Evolutionary conservation across 2,888 invertebrate genomes (phyloP).

Genomic region (Eupithecia abbreviata): DNA sequence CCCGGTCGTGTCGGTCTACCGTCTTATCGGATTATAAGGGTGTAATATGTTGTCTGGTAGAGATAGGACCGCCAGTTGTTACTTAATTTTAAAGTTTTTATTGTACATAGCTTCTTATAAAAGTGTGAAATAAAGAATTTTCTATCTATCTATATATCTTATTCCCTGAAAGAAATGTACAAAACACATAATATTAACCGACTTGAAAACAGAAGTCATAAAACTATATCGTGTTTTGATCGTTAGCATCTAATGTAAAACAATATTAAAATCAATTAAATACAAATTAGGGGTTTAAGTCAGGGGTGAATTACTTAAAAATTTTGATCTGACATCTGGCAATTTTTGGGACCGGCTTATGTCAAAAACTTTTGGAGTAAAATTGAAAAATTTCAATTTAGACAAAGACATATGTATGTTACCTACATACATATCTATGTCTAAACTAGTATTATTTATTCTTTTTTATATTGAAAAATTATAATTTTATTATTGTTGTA

Average conservation of each 20-base stretch:
- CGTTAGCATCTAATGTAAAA: conserved; percentile 51
- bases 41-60: too few relatives aligned
- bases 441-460: too few relatives aligned
- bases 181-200: conserved; percentile 13
- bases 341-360: conserved; percentile 12
- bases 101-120: background rate
- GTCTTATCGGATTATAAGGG: too few relatives aligned
- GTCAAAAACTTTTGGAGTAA: conserved; percentile 15
- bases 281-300: conserved; percentile 56
- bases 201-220: conserved; percentile 18
- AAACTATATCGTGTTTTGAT: conserved; percentile 26
- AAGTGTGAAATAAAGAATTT: too few relatives aligned
- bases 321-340: conserved; percentile 48
- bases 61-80: too few relatives aligned
- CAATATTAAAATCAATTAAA: conserved; percentile 65
- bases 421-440: too few relatives aligned
- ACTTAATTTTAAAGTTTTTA: too few relatives aligned
- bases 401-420: too few relatives aligned
- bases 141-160: too few relatives aligned
- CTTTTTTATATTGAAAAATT: too few relatives aligned
- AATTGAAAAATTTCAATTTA: background rate
- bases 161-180: background rate
- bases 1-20: too few relatives aligned
- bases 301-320: conserved; percentile 53
- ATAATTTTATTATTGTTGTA: too few relatives aligned